Percentiles rank a stretch among this genome's conserved stretches.
These are phyloP conservation scores for Pediacus dermestoides DNA, from an alignment of 2,888 invertebrate species.

Conservation along the genomic window DNA sequence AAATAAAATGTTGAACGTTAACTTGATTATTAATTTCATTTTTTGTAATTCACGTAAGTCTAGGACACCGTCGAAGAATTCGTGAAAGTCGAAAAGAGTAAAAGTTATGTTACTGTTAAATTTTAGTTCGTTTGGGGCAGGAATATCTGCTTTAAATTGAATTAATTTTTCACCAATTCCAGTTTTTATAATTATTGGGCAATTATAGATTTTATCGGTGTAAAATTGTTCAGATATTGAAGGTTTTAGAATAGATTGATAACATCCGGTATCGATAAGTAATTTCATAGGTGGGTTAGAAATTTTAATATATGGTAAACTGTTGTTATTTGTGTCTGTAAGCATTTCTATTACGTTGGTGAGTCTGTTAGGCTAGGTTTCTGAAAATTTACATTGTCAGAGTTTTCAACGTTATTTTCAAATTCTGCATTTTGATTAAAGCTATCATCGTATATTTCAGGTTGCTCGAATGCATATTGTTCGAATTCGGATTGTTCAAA, in stretches of 20 bases:
- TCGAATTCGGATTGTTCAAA: too few relatives aligned
- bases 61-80: conserved; percentile 19
- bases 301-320: conserved; percentile 16
- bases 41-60: conserved; percentile 16
- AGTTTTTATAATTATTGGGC: conserved; percentile 13
- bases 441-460: too few relatives aligned
- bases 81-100: conserved; percentile 16
- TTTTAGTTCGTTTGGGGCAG: conserved; percentile 10
- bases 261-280: conserved; percentile 18
- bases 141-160: conserved; percentile 13
- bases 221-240: conserved; percentile 16
- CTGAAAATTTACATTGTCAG: conserved; percentile 11
- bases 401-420: conserved; percentile 11
- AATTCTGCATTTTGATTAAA: too few relatives aligned
- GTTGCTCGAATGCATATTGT: too few relatives aligned
- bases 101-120: conserved; percentile 11
- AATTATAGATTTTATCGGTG: conserved; percentile 8
- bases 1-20: too few relatives aligned
- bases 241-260: conserved; percentile 15
- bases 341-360: neutral
- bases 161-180: conserved; percentile 12
- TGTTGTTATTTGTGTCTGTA: conserved; percentile 8
- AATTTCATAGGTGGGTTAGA: conserved; percentile 11
- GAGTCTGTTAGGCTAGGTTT: too few relatives aligned
- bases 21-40: conserved; percentile 14